These are phyloP conservation scores for Chloroceryle aenea DNA, from an alignment of 2,113 vertebrate species.

Conservation along the genomic window DNA sequence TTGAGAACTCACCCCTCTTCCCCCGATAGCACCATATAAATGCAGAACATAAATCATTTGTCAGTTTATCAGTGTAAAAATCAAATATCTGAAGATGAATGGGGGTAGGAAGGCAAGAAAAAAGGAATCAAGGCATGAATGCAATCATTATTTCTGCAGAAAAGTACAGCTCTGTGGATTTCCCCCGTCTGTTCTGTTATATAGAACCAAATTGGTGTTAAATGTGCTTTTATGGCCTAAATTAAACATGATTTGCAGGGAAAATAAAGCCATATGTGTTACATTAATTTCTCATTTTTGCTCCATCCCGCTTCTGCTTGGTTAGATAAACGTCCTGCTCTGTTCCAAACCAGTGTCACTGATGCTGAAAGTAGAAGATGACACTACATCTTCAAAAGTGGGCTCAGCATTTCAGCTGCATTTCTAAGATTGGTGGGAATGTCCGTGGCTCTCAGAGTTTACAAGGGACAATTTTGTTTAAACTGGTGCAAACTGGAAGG, in stretches of 20 bases:
- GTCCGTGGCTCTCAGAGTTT: not conserved
- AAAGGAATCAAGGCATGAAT: not conserved
- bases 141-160: conserved; percentile 8
- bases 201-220: conserved; percentile 61
- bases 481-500: not conserved
- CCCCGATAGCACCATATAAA: not conserved
- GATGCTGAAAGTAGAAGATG: conserved; percentile 7
- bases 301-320: not conserved
- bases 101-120: not conserved
- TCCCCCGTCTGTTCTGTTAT: conserved; percentile 58
- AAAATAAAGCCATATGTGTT: conserved; percentile 69
- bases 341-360: not conserved
- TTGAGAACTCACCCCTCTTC: not conserved
- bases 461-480: not conserved
- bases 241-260: conserved; percentile 59
- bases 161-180: conserved; percentile 48
- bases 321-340: not conserved
- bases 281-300: conserved; percentile 48
- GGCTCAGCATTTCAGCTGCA: not conserved
- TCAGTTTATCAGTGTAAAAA: not conserved
- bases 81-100: not conserved
- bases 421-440: not conserved
- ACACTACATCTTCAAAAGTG: not conserved
- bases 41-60: not conserved
- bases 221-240: conserved; percentile 54